phyloP scores from a whole-genome alignment of 2,113 vertebrate species.

The Taurulus bubalis region DNA sequence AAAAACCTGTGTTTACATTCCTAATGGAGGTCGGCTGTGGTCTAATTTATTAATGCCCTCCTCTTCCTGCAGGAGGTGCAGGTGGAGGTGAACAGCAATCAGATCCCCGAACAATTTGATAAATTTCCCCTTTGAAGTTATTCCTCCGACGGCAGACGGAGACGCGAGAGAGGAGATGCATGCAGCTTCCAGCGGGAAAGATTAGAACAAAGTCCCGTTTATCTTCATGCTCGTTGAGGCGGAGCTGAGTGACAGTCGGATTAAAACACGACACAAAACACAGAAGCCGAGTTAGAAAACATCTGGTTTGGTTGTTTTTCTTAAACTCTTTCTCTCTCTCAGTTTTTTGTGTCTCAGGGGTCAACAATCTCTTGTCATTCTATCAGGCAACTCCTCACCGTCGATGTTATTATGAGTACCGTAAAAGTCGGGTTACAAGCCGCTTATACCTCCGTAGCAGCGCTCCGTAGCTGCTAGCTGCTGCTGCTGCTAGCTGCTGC shows the following conservation, averaged over 20 bases:
- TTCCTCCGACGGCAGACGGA: neutral
- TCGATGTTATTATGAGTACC: too few species aligned
- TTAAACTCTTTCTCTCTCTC: too few species aligned
- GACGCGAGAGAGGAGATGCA: neutral
- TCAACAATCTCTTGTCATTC: too few species aligned
- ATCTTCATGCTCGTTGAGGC: neutral
- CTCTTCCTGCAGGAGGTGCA: slow-evolving; percentile 1
- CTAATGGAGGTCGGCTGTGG: neutral
- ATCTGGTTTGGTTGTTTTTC: too few species aligned
- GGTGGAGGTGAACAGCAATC: neutral
- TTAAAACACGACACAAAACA: neutral
- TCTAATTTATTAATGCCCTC: neutral
- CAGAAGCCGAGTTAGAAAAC: too few species aligned
- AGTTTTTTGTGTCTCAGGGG: too few species aligned
- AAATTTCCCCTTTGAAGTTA: neutral
- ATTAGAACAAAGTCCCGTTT: neutral
- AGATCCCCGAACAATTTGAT: neutral
- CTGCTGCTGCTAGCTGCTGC: too few species aligned
- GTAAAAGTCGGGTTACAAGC: too few species aligned
- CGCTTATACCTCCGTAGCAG: too few species aligned
- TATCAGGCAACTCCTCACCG: too few species aligned
- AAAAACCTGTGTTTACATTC: neutral
- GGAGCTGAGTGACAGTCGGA: neutral
- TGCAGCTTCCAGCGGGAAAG: neutral
- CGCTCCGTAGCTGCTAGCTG: too few species aligned